These are phyloP conservation scores for Gopherus flavomarginatus DNA, from an alignment of 2,113 vertebrate genomes.

Conservation along the genomic window DNA sequence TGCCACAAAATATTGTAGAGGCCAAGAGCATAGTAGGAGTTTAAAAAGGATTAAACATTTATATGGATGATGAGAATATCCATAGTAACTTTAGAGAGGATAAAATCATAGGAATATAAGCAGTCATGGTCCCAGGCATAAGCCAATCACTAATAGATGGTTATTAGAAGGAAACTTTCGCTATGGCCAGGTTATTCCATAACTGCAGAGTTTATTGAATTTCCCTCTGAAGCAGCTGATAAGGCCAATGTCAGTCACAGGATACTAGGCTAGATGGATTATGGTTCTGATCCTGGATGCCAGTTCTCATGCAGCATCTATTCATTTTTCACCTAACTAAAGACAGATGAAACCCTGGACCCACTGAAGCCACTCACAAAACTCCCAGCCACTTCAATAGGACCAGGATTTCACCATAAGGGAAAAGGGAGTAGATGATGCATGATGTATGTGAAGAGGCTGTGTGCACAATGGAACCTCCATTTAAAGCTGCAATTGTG, in stretches of 20 bases:
- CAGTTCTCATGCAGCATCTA: background rate
- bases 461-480: conserved; percentile 34
- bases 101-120: background rate
- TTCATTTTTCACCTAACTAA: background rate
- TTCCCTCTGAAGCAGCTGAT: background rate
- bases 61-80: background rate
- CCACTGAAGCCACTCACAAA: background rate
- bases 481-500: conserved; percentile 46
- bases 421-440: conserved; percentile 36
- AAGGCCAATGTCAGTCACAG: background rate
- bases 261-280: background rate
- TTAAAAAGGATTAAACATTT: background rate
- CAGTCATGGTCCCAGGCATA: background rate
- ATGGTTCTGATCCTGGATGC: background rate
- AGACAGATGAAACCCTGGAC: background rate
- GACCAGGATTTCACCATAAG: background rate
- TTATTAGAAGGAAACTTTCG: background rate
- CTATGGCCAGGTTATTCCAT: background rate
- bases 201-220: background rate
- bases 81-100: background rate
- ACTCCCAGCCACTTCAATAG: background rate
- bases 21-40: background rate
- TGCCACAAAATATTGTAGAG: background rate
- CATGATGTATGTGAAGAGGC: conserved; percentile 12
- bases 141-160: background rate